These are phyloP conservation scores for Sebastes ruberrimus DNA, from an alignment of 2,797 vertebrate species.

Conservation along the genomic window DNA sequence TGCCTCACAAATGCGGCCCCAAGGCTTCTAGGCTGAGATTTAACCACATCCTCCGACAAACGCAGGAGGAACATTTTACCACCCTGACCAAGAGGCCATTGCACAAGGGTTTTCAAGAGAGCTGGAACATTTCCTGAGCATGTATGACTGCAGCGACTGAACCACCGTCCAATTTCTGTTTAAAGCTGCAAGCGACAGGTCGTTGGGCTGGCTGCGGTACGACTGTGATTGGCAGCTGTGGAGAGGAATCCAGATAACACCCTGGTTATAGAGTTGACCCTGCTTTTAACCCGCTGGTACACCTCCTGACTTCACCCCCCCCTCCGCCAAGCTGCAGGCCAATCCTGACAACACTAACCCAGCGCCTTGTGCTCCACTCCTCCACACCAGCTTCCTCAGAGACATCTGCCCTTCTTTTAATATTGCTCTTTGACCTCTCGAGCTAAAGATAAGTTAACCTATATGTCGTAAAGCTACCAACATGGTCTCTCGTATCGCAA, in stretches of 20 bases:
- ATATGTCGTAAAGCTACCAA: conserved; percentile 20
- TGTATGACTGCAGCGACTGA: conserved; percentile 37
- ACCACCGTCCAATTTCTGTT: neutral
- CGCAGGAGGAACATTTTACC: conserved; percentile 66
- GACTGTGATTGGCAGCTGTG: conserved; percentile 58
- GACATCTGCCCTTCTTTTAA: conserved; percentile 56
- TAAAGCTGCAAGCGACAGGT: conserved; percentile 31
- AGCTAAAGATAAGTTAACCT: conserved; percentile 73
- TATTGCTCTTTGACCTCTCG: conserved; percentile 56
- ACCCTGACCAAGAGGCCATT: conserved; percentile 57
- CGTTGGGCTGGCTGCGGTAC: conserved; percentile 3
- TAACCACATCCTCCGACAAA: conserved; percentile 70
- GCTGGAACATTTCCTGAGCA: conserved; percentile 55
- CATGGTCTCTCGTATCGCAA: neutral
- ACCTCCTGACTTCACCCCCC: conserved; percentile 51
- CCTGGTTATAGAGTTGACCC: conserved; percentile 59
- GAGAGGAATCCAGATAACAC: conserved; percentile 58
- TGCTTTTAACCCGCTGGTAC: conserved; percentile 58
- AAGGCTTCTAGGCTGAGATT: conserved; percentile 41
- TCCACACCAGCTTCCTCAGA: conserved; percentile 19
- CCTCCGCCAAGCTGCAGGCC: conserved; percentile 16
- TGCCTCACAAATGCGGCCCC: conserved; percentile 31
- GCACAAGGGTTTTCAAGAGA: conserved; percentile 43
- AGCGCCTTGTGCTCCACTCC: conserved; percentile 31
- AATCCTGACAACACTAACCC: conserved; percentile 55